Evolutionary conservation across 2,113 vertebrate genomes (phyloP).

Genomic region (Nothocercus julius): DNA sequence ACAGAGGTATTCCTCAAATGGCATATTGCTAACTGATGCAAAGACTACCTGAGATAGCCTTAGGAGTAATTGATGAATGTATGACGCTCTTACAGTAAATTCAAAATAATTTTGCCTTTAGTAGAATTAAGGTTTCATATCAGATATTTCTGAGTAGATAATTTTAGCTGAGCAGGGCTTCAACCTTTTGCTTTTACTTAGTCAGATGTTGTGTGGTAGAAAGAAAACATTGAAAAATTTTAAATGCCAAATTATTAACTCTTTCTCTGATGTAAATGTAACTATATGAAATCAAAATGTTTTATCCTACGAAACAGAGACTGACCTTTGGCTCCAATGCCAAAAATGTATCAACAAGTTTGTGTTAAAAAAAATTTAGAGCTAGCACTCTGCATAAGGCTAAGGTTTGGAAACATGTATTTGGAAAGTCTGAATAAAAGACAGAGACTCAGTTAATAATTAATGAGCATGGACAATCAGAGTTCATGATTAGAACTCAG

Average conservation of each 20-base stretch:
- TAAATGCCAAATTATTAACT: neutral
- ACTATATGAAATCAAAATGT: neutral
- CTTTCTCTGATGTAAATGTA: neutral
- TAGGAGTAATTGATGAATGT: neutral
- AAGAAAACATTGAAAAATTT: neutral
- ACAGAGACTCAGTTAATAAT: neutral
- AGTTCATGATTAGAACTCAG: neutral
- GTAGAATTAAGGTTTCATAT: neutral
- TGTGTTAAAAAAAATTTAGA: neutral
- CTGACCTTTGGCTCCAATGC: accelerated
- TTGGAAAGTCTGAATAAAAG: neutral
- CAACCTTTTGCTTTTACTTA: neutral
- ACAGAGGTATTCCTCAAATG: neutral
- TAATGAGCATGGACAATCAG: neutral
- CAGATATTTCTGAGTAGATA: neutral
- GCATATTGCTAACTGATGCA: neutral
- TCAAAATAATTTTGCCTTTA: neutral
- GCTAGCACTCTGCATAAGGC: neutral
- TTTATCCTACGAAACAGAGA: neutral
- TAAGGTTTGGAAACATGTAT: neutral
- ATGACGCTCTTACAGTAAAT: neutral
- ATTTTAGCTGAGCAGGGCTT: neutral
- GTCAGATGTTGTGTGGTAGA: neutral
- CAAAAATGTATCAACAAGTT: neutral
- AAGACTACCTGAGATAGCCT: neutral